phyloP scores from a whole-genome alignment of 1,140 invertebrate species.

The Lethrus apterus region DNA sequence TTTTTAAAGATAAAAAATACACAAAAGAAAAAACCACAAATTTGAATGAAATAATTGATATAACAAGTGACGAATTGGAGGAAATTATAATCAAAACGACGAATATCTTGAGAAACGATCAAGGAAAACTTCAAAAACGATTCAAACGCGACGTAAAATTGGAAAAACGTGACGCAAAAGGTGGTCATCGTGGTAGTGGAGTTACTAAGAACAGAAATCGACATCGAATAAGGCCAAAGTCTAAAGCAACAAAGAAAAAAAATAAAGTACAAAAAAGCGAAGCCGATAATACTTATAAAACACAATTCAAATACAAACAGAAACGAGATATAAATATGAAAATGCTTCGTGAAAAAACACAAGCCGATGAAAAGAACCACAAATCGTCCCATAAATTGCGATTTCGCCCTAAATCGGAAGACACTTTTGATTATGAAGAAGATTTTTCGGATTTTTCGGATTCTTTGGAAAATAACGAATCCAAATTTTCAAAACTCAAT shows the following conservation, averaged over 20 bases:
- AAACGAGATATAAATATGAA: slow-evolving; percentile 19
- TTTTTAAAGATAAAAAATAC: slow-evolving; percentile 13
- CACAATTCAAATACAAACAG: background rate
- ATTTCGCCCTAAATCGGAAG: background rate
- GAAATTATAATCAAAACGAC: slow-evolving; percentile 28
- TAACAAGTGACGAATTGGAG: slow-evolving; percentile 25
- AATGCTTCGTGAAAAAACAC: slow-evolving; percentile 14
- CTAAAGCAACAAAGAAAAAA: too few species aligned
- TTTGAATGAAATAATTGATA: slow-evolving; percentile 13
- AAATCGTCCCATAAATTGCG: background rate
- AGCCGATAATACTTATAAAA: slow-evolving; percentile 7
- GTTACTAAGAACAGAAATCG: too few species aligned
- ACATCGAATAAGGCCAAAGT: too few species aligned
- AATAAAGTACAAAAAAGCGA: slow-evolving; percentile 14
- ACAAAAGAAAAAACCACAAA: slow-evolving; percentile 9
- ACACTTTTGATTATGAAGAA: too few species aligned
- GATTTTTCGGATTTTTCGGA: too few species aligned
- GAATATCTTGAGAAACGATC: background rate
- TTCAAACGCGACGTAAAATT: background rate
- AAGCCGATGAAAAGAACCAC: slow-evolving; percentile 8
- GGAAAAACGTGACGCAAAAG: background rate
- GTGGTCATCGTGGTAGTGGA: slow-evolving; percentile 1
- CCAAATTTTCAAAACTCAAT: background rate
- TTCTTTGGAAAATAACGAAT: slow-evolving; percentile 13
- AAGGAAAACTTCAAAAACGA: background rate